Evolutionary conservation across 92 coral and sea anemone species (phyloP).

Genomic region (Zoanthus sociatus): DNA sequence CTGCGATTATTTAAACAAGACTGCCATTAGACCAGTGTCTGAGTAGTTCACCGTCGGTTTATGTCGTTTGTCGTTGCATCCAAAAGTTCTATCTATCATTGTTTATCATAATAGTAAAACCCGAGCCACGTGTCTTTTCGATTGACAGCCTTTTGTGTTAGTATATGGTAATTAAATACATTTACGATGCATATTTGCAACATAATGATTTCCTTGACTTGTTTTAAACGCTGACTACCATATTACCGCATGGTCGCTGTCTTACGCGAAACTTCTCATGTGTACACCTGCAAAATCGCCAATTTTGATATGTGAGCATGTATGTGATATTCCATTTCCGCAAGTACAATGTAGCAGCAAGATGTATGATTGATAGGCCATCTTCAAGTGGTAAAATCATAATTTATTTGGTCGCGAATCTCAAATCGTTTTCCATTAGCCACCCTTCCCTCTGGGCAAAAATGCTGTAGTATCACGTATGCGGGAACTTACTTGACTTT

Average conservation of each 20-base stretch:
- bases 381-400: constrained; percentile 25
- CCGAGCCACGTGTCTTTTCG: constrained; percentile 87
- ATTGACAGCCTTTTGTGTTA: constrained; percentile 91
- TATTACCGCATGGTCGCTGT: constrained; percentile 28
- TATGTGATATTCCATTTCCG: neutral
- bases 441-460: constrained; percentile 24
- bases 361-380: constrained; percentile 22
- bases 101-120: constrained; percentile 77
- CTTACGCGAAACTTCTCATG: neutral
- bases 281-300: constrained; percentile 10
- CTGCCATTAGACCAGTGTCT: constrained; percentile 55
- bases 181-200: constrained; percentile 79
- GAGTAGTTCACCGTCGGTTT: constrained; percentile 60
- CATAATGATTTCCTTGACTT: constrained; percentile 77
- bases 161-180: constrained; percentile 81
- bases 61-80: constrained; percentile 49
- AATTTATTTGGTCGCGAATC: constrained; percentile 21
- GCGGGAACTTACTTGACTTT: neutral
- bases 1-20: constrained; percentile 86
- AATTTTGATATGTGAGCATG: constrained; percentile 9
- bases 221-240: constrained; percentile 39
- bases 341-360: constrained; percentile 5
- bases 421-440: constrained; percentile 5
- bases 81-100: constrained; percentile 68
- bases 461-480: constrained; percentile 23